Evolutionary conservation across 2,888 invertebrate species (phyloP).

Genomic region (Drosophila subsilvestris): DNA sequence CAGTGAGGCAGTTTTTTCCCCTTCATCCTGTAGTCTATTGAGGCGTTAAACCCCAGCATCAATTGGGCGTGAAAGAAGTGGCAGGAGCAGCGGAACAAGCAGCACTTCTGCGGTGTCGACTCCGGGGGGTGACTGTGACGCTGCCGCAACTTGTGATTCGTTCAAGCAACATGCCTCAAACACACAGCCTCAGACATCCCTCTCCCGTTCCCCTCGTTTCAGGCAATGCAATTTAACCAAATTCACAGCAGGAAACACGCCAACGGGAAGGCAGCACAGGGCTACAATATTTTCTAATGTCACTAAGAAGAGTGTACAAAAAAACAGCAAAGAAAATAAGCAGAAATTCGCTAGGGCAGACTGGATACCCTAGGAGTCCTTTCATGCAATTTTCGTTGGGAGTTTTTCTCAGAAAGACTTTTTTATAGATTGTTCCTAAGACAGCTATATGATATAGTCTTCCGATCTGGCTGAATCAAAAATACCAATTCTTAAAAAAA

Average conservation of each 20-base stretch:
- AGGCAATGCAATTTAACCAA: conserved; percentile 73
- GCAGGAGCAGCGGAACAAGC: conserved; percentile 31
- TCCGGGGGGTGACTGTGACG: conserved; percentile 55
- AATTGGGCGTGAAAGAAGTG: conserved; percentile 80
- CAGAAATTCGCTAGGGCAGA: neutral
- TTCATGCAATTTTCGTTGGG: neutral
- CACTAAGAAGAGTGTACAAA: conserved; percentile 14
- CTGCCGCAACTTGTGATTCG: conserved; percentile 68
- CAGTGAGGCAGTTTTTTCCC: neutral
- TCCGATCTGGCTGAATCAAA: too few relatives aligned
- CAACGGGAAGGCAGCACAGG: conserved; percentile 38
- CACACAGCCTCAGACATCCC: conserved; percentile 16
- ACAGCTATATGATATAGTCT: too few relatives aligned
- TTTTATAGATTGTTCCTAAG: too few relatives aligned
- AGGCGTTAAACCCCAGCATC: conserved; percentile 79
- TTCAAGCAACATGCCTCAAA: conserved; percentile 40
- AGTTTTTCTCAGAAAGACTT: too few relatives aligned
- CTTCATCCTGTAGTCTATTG: conserved; percentile 62
- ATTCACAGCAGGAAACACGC: conserved; percentile 75
- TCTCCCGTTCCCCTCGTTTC: conserved; percentile 2
- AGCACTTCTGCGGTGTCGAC: conserved; percentile 67
- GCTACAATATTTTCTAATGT: conserved; percentile 46
- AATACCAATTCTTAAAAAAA: too few relatives aligned
- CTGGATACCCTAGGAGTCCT: conserved; percentile 3
- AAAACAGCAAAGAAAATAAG: conserved; percentile 10